A percentile compares a stretch with the other conserved stretches of the same genome.
Evolutionary conservation across 2,113 vertebrate genomes (phyloP).

Genomic region (Ictalurus furcatus): DNA sequence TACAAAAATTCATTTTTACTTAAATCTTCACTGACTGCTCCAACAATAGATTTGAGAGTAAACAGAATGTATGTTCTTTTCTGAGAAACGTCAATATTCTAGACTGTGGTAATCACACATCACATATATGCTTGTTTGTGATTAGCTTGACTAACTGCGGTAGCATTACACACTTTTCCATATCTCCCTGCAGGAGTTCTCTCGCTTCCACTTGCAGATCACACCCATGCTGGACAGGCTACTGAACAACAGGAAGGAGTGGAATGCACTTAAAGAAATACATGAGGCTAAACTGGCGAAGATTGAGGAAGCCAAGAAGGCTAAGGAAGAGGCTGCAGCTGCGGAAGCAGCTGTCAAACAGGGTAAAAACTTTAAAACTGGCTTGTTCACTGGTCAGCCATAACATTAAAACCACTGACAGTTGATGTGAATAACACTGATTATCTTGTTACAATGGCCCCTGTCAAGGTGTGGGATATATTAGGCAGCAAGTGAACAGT

Average conservation of each 20-base stretch:
- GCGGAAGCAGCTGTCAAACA: constrained; percentile 48
- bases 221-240: constrained; percentile 79
- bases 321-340: constrained; percentile 64
- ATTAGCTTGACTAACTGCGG: not conserved
- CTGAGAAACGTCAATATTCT: not conserved
- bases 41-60: not conserved
- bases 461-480: too few relatives aligned
- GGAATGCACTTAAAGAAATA: constrained; percentile 77
- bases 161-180: not conserved
- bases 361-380: constrained; percentile 57
- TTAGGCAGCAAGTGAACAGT: too few relatives aligned
- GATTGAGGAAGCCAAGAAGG: constrained; percentile 69
- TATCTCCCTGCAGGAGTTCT: constrained; percentile 74
- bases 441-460: too few relatives aligned
- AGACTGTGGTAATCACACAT: not conserved
- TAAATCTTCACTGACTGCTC: not conserved
- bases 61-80: not conserved
- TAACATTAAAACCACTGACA: too few relatives aligned
- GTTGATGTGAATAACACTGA: too few relatives aligned
- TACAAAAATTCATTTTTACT: not conserved
- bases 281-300: constrained; percentile 74
- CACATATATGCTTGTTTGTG: not conserved
- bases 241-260: constrained; percentile 81
- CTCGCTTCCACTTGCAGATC: constrained; percentile 78
- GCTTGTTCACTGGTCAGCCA: too few relatives aligned